Evolutionary conservation across 2,888 invertebrate species (phyloP), one percentile per base, ranked within the genome.

Genomic region (Hyalella azteca): DNA sequence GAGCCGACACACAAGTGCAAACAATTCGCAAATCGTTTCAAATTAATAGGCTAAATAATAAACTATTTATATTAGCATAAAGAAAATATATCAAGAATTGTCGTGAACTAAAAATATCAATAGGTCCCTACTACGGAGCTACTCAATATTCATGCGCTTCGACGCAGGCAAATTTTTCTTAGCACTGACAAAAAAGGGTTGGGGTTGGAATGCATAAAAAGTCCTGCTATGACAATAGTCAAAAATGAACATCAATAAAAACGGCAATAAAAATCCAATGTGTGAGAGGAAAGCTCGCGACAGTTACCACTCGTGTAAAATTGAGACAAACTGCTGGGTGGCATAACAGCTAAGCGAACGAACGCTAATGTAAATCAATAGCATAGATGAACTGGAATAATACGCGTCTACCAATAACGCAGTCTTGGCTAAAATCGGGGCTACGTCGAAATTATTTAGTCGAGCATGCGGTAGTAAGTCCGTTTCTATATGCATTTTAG

Each of bases 161-260:
- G 26, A 26, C 75, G 66, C 7, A 36, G 66, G 19, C 36, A 66
- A 36, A 29, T 13, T 66, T 15, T 66, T 66, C 66, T n/a, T 36
- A 66, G 36, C 66, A 66, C 32, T 36, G 66, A 22, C 19, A n/a
- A 29, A 41, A 75, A 75, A 75, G 22, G 41, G 41, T 45, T 11
- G 29, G 75, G 75, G 75, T 22, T n/a, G 75, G 75, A 45, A 75
- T 45, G 75, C 75, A 75, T 41, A 75, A 75, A 75, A 75, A 75
- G 45, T 9, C 15, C 75, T 7, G 11, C 7, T 26, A 41, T 45
- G 26, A 75, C 75, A 75, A 75, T 75, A 45, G 41, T 45, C 45
- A 45, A 22, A 75, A 75, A 75, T 75, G 75, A 75, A 75, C 75
- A 41, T 75, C 75, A 75, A 75, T 75, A 75, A 75, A 75, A 73